A percentile compares a stretch with the other conserved stretches of the same genome.
Conservation (phyloP, 2,888 invertebrate genomes). For the Notodonta dromedarius region DNA sequence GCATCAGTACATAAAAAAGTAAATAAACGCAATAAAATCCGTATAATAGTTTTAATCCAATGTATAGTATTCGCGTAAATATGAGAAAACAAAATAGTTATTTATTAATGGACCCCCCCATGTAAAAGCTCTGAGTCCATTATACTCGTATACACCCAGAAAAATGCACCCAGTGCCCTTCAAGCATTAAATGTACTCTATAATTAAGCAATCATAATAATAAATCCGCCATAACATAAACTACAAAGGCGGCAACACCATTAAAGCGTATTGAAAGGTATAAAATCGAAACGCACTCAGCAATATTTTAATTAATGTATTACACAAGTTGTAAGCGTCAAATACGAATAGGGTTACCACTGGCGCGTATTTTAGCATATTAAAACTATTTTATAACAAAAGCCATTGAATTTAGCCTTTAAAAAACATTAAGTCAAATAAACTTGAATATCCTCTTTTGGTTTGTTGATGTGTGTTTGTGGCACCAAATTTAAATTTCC, state of each 20-base stretch:
- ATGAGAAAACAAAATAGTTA: too few relatives aligned
- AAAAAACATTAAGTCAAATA: too few relatives aligned
- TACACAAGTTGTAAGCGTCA: constrained; percentile 39
- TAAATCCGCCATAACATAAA: background rate
- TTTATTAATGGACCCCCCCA: too few relatives aligned
- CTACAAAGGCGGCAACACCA: background rate
- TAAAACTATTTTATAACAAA: too few relatives aligned
- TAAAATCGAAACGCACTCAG: constrained; percentile 28
- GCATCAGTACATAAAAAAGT: too few relatives aligned
- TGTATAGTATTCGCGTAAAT: too few relatives aligned
- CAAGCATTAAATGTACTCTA: background rate
- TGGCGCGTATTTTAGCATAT: background rate
- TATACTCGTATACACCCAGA: background rate
- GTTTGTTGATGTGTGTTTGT: too few relatives aligned
- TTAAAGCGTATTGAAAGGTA: constrained; percentile 20
- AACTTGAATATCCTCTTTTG: too few relatives aligned
- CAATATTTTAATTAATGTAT: constrained; percentile 46
- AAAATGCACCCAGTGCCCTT: background rate
- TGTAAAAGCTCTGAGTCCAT: background rate
- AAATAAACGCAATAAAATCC: too few relatives aligned
- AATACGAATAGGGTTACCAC: constrained; percentile 28
- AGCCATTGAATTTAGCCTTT: too few relatives aligned
- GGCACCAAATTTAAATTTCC: too few relatives aligned
- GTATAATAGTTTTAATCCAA: too few relatives aligned
- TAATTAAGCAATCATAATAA: background rate